These are phyloP conservation scores for Ctenomys sociabilis DNA, from an alignment of 2,113 vertebrate genomes.

Conservation along the genomic window DNA sequence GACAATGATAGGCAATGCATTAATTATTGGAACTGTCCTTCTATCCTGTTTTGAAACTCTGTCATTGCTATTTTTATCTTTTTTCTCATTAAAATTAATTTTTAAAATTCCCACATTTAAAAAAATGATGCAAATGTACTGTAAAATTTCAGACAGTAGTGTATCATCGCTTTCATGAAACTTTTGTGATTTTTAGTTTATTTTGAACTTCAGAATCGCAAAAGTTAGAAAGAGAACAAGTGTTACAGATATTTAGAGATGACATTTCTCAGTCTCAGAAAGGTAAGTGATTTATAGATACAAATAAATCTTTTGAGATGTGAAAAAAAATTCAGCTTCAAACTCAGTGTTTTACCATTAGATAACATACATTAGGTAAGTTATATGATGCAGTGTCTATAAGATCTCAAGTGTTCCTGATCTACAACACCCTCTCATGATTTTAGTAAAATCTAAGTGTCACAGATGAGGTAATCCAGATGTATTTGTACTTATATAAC, in stretches of 20 bases:
- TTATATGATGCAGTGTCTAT: background rate
- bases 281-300: background rate
- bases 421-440: background rate
- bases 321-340: background rate
- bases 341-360: background rate
- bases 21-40: no score
- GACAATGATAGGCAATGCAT: no score
- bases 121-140: background rate
- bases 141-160: background rate
- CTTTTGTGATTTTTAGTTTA: background rate
- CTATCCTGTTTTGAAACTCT: no score
- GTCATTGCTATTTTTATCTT: no score
- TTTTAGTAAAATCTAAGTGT: slow-evolving; percentile 16
- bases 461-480: background rate
- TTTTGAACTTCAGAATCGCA: background rate
- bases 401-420: background rate
- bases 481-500: background rate
- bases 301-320: background rate
- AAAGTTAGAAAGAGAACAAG: background rate
- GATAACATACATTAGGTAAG: background rate
- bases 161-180: background rate
- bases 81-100: no score
- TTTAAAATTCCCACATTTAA: no score
- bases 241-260: background rate
- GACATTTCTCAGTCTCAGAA: background rate